phyloP scores from a whole-genome alignment of 1,140 invertebrate genomes.

The Bicyclus anynana region DNA sequence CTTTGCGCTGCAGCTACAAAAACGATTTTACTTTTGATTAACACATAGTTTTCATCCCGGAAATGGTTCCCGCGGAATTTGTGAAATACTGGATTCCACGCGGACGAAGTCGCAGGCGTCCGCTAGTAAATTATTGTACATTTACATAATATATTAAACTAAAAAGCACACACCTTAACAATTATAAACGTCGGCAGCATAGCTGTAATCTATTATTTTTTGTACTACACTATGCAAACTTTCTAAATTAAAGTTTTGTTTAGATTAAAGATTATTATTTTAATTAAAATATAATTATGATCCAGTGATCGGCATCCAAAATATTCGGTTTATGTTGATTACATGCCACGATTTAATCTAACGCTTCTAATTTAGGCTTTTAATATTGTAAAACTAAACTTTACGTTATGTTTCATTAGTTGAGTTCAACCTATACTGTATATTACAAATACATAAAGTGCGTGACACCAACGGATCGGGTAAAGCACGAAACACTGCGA shows the following conservation, averaged over 20 bases:
- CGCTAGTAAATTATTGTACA: too few relatives aligned
- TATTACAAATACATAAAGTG: neutral
- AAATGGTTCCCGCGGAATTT: too few relatives aligned
- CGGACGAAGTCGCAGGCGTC: too few relatives aligned
- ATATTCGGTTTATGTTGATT: slow-evolving; percentile 2
- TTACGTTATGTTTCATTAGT: neutral
- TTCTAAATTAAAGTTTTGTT: neutral
- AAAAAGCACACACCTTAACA: too few relatives aligned
- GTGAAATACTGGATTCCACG: too few relatives aligned
- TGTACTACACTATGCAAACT: neutral
- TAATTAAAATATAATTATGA: neutral
- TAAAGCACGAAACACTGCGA: neutral
- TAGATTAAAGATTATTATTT: neutral
- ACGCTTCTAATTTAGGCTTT: neutral
- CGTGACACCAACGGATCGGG: neutral
- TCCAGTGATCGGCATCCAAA: neutral
- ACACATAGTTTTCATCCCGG: too few relatives aligned
- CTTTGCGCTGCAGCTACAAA: too few relatives aligned
- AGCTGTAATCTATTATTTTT: too few relatives aligned
- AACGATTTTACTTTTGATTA: too few relatives aligned
- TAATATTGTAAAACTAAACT: slow-evolving; percentile 2
- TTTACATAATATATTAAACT: too few relatives aligned
- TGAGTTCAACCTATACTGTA: neutral
- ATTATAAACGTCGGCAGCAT: too few relatives aligned
- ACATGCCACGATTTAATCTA: neutral